Evolutionary conservation across 2,888 invertebrate species (phyloP).

Genomic region (Thymelicus lineola): DNA sequence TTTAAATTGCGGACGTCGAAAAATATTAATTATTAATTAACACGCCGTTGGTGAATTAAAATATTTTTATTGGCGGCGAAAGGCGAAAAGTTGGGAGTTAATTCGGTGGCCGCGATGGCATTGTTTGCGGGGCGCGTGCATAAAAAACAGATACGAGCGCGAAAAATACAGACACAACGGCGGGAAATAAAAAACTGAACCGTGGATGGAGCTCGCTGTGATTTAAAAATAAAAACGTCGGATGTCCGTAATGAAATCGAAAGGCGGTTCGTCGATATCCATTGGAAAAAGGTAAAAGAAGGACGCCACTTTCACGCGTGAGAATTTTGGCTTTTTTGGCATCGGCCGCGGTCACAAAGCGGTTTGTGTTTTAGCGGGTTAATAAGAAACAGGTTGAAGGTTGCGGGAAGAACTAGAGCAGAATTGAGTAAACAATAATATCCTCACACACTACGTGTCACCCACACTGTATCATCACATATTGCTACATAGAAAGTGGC

Average conservation of each 20-base stretch:
- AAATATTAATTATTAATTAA: constrained; percentile 85
- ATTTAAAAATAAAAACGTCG: constrained; percentile 83
- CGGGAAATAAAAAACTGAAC: constrained; percentile 70
- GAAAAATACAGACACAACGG: constrained; percentile 72
- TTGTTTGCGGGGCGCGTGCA: constrained; percentile 82
- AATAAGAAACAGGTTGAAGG: constrained; percentile 53
- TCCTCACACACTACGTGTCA: neutral
- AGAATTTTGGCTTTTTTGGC: constrained; percentile 80
- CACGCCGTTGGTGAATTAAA: constrained; percentile 76
- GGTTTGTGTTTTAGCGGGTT: constrained; percentile 53
- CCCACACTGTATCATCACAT: neutral
- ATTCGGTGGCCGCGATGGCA: constrained; percentile 81
- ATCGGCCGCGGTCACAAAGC: constrained; percentile 53
- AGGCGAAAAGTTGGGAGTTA: constrained; percentile 82
- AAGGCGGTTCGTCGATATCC: constrained; percentile 84
- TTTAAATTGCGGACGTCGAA: constrained; percentile 78
- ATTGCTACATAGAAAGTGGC: neutral
- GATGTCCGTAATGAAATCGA: constrained; percentile 85
- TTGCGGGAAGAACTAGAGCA: constrained; percentile 15
- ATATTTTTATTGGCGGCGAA: constrained; percentile 83
- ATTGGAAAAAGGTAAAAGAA: constrained; percentile 83
- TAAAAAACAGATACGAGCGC: constrained; percentile 76
- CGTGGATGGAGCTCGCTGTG: constrained; percentile 76
- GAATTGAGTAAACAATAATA: neutral
- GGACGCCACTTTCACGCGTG: constrained; percentile 80